Conservation (phyloP, 1,140 invertebrate species). For the Melanaphis sacchari region DNA sequence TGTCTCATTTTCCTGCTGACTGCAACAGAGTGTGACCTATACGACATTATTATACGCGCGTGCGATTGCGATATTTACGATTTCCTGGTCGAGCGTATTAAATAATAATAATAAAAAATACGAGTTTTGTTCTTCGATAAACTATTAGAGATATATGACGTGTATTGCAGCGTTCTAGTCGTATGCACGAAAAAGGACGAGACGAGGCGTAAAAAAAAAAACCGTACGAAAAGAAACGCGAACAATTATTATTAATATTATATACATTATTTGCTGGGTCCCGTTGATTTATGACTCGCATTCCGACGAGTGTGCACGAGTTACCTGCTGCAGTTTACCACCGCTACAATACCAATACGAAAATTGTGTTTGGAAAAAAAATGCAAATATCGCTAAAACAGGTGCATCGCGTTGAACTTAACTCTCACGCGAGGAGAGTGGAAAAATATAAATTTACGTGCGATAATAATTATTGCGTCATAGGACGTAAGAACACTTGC, state of each 20-base stretch:
- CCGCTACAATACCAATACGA: neutral
- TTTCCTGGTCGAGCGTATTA: slow-evolving; percentile 31
- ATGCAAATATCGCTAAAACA: neutral
- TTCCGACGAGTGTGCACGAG: neutral
- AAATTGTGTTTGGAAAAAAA: neutral
- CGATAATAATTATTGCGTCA: neutral
- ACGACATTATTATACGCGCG: neutral
- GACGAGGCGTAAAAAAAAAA: neutral
- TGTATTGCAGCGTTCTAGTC: neutral
- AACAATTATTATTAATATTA: neutral
- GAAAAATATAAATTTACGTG: neutral
- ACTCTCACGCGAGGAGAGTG: neutral
- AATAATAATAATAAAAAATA: slow-evolving; percentile 19
- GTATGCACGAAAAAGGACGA: neutral
- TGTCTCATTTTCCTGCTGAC: neutral
- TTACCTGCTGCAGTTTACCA: neutral
- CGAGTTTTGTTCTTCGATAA: neutral
- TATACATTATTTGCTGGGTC: neutral
- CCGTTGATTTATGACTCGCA: slow-evolving; percentile 16
- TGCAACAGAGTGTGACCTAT: neutral
- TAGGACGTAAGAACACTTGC: neutral
- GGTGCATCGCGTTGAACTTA: neutral
- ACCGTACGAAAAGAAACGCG: neutral
- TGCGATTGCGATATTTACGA: slow-evolving; percentile 42
- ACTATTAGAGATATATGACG: neutral